Percentiles rank a stretch among this genome's conserved stretches.
Evolutionary conservation across 2,888 invertebrate species (phyloP).

Genomic region (Phengaris alcon): DNA sequence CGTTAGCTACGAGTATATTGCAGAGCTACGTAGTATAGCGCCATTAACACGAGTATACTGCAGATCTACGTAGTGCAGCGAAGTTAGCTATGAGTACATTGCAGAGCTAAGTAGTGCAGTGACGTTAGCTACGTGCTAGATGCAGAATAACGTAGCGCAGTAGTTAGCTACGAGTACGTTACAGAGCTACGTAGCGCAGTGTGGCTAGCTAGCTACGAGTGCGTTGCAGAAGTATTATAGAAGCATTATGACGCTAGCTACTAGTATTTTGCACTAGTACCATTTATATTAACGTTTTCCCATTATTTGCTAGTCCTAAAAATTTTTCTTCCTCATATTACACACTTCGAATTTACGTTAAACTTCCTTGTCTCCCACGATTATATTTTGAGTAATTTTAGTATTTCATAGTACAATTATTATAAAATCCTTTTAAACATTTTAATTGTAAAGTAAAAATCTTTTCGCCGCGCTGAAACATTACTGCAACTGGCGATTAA

Average conservation of each 20-base stretch:
- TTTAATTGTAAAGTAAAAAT: conserved; percentile 44
- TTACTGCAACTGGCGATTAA: conserved; percentile 20
- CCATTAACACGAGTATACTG: neutral
- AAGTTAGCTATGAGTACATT: too few species aligned
- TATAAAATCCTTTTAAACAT: conserved; percentile 22
- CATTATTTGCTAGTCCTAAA: too few species aligned
- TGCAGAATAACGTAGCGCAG: neutral
- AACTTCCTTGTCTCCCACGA: neutral
- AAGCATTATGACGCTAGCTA: too few species aligned
- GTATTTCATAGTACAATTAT: conserved; percentile 38
- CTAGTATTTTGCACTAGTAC: too few species aligned
- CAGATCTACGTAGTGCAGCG: neutral
- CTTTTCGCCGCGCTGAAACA: conserved; percentile 51
- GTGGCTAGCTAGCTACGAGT: neutral
- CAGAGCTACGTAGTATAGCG: neutral
- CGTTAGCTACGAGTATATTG: neutral
- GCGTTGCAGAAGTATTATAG: neutral
- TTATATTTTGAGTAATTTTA: conserved; percentile 39
- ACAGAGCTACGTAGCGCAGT: neutral
- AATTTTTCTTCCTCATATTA: too few species aligned
- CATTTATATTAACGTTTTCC: too few species aligned
- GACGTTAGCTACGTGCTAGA: neutral
- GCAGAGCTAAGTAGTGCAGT: too few species aligned
- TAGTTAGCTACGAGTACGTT: neutral
- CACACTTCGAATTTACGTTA: too few species aligned